phyloP scores from a whole-genome alignment of 2,888 invertebrate genomes.

The Aphelenchoides bicaudatus region DNA sequence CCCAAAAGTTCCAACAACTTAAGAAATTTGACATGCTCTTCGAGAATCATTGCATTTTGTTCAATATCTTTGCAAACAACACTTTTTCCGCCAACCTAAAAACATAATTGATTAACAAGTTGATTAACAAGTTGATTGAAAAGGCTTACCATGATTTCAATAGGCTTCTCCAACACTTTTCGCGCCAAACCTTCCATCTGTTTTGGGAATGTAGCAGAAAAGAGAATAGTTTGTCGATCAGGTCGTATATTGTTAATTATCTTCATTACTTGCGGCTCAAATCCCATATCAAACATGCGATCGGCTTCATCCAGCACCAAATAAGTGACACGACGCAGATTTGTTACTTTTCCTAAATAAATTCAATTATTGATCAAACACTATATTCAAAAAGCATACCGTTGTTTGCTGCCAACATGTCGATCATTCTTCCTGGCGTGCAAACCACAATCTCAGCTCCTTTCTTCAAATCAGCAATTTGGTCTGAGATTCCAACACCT shows the following conservation, averaged over 20 bases:
- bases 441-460: constrained; percentile 98
- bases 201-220: constrained; percentile 95
- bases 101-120: too few relatives aligned
- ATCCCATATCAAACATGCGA: constrained; percentile 96
- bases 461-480: constrained; percentile 90
- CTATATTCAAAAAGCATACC: constrained; percentile 65
- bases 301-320: constrained; percentile 98
- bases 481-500: constrained; percentile 91
- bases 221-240: constrained; percentile 95
- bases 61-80: constrained; percentile 96
- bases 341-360: constrained; percentile 76
- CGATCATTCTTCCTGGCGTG: constrained; percentile 98
- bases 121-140: constrained; percentile 18
- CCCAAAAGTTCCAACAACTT: constrained; percentile 89
- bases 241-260: constrained; percentile 84
- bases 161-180: constrained; percentile 84
- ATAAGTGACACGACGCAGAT: constrained; percentile 90
- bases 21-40: constrained; percentile 94
- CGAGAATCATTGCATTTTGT: constrained; percentile 84
- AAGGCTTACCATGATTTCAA: constrained; percentile 78
- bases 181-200: constrained; percentile 98
- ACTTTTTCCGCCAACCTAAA: constrained; percentile 71
- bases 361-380: neutral
- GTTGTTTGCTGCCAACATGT: constrained; percentile 96
- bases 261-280: constrained; percentile 95